Evolutionary conservation across 2,888 invertebrate genomes (phyloP), one percentile per base, ranked within the genome.

Genomic region (Eristalis intricaria): DNA sequence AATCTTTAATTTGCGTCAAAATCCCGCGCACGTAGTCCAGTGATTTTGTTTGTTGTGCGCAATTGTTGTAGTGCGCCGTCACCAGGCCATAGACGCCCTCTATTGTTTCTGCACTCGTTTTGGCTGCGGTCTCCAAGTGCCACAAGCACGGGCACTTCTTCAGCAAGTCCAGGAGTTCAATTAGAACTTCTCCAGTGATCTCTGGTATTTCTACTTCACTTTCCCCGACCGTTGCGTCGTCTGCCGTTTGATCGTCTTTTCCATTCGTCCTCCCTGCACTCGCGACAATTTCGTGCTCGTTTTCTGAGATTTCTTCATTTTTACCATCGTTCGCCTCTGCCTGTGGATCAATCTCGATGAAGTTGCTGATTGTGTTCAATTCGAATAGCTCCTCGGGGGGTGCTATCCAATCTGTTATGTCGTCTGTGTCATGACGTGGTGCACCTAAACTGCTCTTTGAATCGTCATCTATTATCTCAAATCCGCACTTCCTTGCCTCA

Each of bases 131-230:
- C 40, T 61, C 50, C 0, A 22, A 5, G 29, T 86, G 85, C 85
- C 85, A 86, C 26, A 78, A 11, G 13, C 85, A 86, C n/a, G 85
- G 85, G 2, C 82, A 86, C 60, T 86, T 86, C 56, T 86, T 86
- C 32, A 70, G 78, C 4, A 86, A 26, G 40, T 86, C 78, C 23
- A 86, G 60, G 0, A 86, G 29, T 4, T 86, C 82, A 70, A 86
- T 78, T 0, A 86, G 74, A 1, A 86, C 82, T 74, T 86, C 85
- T 0, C 85, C 85, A 2, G 82, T 86, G 0, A 86, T 74, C 70
- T 86, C 85, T 2, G 84, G 75, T 1, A 50, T 26, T 0, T 80
- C 84, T 11, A 68, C 70, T 4, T 79, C 84, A 22, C 4, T 19
- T 7, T 19, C n/a, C 26, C 19, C 2, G 2, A 22, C 5, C 19